phyloP scores from a whole-genome alignment of 2,797 vertebrate species.

The Coracias cyanogaster region DNA sequence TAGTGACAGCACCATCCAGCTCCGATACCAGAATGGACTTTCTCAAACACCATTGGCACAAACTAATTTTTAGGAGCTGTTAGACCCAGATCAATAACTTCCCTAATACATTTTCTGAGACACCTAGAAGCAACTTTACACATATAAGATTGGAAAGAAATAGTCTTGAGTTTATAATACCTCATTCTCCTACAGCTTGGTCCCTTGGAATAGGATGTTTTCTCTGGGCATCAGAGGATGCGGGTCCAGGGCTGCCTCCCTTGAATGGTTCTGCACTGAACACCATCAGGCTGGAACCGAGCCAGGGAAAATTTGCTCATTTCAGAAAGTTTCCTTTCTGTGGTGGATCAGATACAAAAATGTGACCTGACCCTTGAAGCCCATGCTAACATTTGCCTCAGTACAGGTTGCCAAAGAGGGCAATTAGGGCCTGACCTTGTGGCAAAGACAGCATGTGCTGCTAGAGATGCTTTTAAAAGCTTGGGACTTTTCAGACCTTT shows the following conservation, averaged over 20 bases:
- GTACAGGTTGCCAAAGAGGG: background rate
- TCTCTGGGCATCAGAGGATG: background rate
- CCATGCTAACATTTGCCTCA: background rate
- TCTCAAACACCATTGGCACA: background rate
- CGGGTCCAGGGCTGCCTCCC: background rate
- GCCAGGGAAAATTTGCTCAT: background rate
- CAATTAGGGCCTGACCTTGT: background rate
- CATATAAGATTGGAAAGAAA: background rate
- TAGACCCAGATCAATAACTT: background rate
- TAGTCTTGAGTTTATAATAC: background rate
- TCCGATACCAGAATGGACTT: background rate
- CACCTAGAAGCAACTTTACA: background rate
- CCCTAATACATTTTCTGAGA: background rate
- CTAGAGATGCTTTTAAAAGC: background rate
- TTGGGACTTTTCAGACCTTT: background rate
- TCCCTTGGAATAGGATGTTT: background rate
- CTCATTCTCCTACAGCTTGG: background rate
- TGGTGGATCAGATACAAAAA: background rate
- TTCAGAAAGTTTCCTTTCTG: background rate
- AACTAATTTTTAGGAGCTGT: background rate
- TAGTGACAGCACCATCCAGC: background rate
- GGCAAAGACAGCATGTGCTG: background rate
- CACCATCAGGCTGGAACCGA: background rate
- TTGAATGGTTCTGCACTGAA: fast-evolving
- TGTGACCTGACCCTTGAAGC: background rate